Evolutionary conservation across 2,888 invertebrate species (phyloP), one percentile per base, ranked within the genome.

Genomic region (Meiosimyza decipiens): DNA sequence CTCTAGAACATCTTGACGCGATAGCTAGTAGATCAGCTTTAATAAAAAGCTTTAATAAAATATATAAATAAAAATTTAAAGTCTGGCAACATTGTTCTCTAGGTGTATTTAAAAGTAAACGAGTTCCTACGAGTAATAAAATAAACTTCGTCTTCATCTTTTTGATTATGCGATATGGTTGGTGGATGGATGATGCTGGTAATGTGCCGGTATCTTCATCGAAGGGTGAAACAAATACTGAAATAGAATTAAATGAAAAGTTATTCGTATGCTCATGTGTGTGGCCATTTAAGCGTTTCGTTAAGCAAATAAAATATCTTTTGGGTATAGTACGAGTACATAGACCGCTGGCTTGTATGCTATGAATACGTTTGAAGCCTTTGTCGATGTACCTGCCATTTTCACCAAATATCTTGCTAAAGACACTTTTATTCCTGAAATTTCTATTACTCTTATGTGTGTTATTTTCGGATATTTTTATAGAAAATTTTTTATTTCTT

Each of bases 141-240:
- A 81, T 82, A 82, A 83, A 82, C 80, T 82, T 83, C 79, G 79
- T 78, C 82, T 80, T 77, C 76, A 79, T 78, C 80, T 77, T 76
- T 70, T 71, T 51, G 62, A 22, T 13, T 62, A 11, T 62, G 28
- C 62, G 33, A 28, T 15, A 13, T 12, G n/a, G 28, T 40, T n/a
- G 9, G 62, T 62, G 62, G 22, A 55, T 18, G 51, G 65, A 51
- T 18, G 15, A 47, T 47, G 55, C 67, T 67, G 67, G 6, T 47
- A 16, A 33, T 15, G 67, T 40, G 55, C 40, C 2, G 59, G n/a
- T 51, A 33, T 15, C 6, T 47, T 11, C n/a, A 49, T 22, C 50
- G 50, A 11, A 16, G 51, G 28, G 11, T 16, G 16, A 22, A n/a
- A 13, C 9, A 62, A 12, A 13, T 47, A 47, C 40, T 40, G 9